phyloP scores from a whole-genome alignment of 2,113 vertebrate genomes.

The Melozone crissalis region DNA sequence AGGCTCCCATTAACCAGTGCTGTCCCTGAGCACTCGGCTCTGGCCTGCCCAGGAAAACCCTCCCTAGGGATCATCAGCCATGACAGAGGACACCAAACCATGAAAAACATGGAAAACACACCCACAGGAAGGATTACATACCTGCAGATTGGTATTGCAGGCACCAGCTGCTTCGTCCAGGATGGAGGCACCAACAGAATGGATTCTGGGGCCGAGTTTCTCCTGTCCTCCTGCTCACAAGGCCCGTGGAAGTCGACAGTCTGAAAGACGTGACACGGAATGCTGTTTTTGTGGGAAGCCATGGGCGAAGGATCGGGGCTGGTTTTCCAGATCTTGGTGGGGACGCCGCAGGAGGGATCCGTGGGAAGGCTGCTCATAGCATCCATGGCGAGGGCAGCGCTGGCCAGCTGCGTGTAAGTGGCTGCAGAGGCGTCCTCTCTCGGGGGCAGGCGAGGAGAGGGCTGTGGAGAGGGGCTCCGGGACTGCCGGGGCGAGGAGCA shows the following conservation, averaged over 20 bases:
- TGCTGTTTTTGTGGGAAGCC: conserved; percentile 81
- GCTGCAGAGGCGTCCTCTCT: conserved; percentile 77
- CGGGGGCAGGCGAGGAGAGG: conserved; percentile 64
- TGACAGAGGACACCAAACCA: neutral
- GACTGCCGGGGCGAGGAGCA: conserved; percentile 83
- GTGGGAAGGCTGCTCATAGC: conserved; percentile 82
- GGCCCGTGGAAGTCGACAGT: conserved; percentile 86
- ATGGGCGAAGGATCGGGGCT: conserved; percentile 82
- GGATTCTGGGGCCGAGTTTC: conserved; percentile 83
- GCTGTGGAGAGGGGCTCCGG: conserved; percentile 90
- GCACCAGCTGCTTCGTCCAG: conserved; percentile 92
- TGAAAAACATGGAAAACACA: fast-evolving
- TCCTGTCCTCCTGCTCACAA: conserved; percentile 87
- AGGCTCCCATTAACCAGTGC: neutral
- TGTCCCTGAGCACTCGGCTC: neutral
- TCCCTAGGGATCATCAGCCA: neutral
- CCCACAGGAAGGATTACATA: conserved; percentile 41
- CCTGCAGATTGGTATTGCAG: conserved; percentile 90
- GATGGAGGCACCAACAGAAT: conserved; percentile 89
- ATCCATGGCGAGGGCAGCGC: conserved; percentile 77
- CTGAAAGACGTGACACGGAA: conserved; percentile 75
- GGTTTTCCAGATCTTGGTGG: conserved; percentile 92
- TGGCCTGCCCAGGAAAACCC: neutral
- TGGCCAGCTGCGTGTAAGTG: conserved; percentile 69
- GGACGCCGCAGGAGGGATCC: conserved; percentile 81